These are phyloP conservation scores for Thymelicus acteon DNA, from an alignment of 2,888 invertebrate species.

Conservation along the genomic window DNA sequence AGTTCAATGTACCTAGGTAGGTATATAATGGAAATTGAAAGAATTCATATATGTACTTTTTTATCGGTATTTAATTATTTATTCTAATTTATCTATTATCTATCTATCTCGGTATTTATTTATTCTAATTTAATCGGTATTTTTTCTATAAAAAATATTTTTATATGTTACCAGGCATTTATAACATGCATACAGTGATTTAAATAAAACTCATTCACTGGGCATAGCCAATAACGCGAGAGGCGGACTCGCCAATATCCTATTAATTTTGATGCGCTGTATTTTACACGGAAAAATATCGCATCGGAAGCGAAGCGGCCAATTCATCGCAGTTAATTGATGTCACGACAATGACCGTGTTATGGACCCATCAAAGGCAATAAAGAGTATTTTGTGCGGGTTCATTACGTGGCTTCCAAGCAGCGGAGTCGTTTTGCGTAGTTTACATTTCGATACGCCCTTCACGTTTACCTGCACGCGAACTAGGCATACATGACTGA, in stretches of 20 bases:
- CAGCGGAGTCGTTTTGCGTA: conserved; percentile 23
- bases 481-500: conserved; percentile 14
- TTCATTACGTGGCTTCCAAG: conserved; percentile 39
- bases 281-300: conserved; percentile 55
- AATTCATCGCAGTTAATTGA: conserved; percentile 63
- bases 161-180: conserved; percentile 16
- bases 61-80: no score
- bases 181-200: conserved; percentile 24
- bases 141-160: no score
- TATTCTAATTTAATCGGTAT: no score
- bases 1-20: no score
- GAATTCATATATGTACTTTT: no score
- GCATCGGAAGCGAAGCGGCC: conserved; percentile 50
- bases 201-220: conserved; percentile 33
- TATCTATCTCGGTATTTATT: no score
- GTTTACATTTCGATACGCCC: conserved; percentile 32
- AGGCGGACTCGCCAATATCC: conserved; percentile 45
- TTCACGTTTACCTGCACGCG: conserved; percentile 29
- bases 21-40: no score
- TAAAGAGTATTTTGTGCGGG: conserved; percentile 49
- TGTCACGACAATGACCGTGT: conserved; percentile 62
- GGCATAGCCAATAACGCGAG: conserved; percentile 49
- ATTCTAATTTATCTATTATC: no score
- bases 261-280: conserved; percentile 56
- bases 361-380: conserved; percentile 58